A percentile compares a stretch with the other conserved stretches of the same genome.
These are phyloP conservation scores for Lathamus discolor DNA, from an alignment of 2,113 vertebrate genomes.

Conservation along the genomic window DNA sequence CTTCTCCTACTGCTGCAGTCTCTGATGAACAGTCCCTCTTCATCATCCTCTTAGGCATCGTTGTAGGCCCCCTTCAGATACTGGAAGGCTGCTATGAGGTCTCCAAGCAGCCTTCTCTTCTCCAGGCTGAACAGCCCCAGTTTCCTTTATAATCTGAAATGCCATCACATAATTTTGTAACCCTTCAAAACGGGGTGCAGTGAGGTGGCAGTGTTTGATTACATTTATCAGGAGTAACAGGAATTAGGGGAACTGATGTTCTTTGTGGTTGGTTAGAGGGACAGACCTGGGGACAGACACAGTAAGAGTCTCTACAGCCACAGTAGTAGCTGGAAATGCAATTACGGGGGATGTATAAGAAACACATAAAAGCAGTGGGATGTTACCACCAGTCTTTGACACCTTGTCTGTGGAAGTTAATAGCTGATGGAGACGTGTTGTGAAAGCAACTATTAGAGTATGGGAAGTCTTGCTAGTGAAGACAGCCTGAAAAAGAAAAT, in stretches of 20 bases:
- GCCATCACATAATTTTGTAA: slow-evolving; percentile 15
- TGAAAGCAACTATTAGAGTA: background rate
- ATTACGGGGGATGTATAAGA: background rate
- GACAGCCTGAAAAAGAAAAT: background rate
- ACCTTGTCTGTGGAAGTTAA: background rate
- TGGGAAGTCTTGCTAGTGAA: background rate
- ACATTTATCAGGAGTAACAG: background rate
- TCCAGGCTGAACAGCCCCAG: background rate
- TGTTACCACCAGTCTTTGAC: background rate
- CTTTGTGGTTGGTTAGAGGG: background rate
- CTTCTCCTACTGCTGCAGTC: background rate
- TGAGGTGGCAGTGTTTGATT: background rate
- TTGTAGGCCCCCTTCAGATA: background rate
- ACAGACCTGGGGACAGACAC: background rate
- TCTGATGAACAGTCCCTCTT: background rate
- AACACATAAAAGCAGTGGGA: background rate
- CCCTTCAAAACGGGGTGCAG: background rate
- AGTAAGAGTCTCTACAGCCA: background rate
- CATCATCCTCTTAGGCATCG: background rate
- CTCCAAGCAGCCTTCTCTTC: background rate
- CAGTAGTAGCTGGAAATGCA: background rate
- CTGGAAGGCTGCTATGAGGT: background rate
- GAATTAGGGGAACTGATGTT: background rate
- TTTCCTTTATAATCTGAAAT: slow-evolving; percentile 38
- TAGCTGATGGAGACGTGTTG: background rate